Conservation (phyloP, 2,113 vertebrate species). For the Neotoma lepida region DNA sequence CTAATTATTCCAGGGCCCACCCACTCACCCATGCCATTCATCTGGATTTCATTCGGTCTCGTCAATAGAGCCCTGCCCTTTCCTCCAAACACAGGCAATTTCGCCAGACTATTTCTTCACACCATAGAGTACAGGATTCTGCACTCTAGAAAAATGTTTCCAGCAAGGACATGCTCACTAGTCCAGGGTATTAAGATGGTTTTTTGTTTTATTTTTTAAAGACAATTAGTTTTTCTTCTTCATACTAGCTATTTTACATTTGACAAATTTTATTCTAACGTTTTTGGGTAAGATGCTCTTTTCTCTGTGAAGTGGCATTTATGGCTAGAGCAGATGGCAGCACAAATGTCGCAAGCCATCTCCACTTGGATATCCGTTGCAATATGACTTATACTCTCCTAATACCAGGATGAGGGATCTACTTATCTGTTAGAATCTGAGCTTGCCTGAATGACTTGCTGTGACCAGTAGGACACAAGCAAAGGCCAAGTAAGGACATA, state of each 20-base stretch:
- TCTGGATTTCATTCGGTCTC: neutral
- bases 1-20: neutral
- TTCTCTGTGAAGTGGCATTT: slow-evolving; percentile 14
- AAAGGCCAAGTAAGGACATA: neutral
- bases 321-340: neutral
- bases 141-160: neutral
- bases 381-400: neutral
- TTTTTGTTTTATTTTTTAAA: neutral
- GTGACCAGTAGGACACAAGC: neutral
- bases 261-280: neutral
- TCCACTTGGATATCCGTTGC: neutral
- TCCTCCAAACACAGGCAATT: neutral
- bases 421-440: neutral
- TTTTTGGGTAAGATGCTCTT: neutral
- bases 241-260: neutral
- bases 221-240: neutral
- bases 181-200: neutral
- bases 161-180: neutral
- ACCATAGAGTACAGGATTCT: neutral
- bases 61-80: neutral
- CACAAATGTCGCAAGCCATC: neutral
- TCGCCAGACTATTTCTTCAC: neutral
- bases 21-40: neutral
- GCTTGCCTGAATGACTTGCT: neutral
- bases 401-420: neutral